phyloP scores from a whole-genome alignment of 2,113 vertebrate genomes.

The Phylloscopus whistleri region DNA sequence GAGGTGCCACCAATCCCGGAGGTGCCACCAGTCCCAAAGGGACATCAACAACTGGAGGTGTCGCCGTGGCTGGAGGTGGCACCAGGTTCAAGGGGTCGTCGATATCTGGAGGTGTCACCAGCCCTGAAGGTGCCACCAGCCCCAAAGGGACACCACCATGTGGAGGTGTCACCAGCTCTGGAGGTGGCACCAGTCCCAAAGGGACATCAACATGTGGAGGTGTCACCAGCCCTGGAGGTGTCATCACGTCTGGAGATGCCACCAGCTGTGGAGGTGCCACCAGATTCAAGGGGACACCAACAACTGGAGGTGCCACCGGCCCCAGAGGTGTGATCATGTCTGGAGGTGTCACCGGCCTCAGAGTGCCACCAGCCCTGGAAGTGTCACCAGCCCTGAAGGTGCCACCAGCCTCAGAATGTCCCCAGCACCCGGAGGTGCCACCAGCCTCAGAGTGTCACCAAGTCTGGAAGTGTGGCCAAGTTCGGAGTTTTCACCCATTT shows the following conservation, averaged over 20 bases:
- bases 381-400: background rate
- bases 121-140: too few relatives aligned
- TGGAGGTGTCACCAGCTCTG: rapidly evolving
- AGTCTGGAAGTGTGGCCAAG: too few relatives aligned
- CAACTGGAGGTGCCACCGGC: background rate
- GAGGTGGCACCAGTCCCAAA: background rate
- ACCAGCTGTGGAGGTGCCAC: background rate
- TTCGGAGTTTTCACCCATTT: too few relatives aligned
- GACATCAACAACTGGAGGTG: background rate
- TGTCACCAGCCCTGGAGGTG: too few relatives aligned
- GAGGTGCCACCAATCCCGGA: background rate
- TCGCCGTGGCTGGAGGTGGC: rapidly evolving
- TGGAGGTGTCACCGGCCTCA: too few relatives aligned
- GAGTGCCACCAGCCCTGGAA: background rate
- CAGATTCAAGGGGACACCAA: background rate
- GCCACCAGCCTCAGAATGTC: background rate
- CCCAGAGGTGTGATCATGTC: background rate
- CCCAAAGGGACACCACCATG: too few relatives aligned
- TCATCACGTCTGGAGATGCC: too few relatives aligned
- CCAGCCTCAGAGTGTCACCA: too few relatives aligned
- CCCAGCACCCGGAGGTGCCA: background rate
- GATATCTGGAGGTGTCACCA: too few relatives aligned
- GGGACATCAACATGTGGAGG: too few relatives aligned
- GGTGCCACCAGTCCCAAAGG: background rate
- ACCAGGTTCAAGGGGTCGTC: too few relatives aligned